These are phyloP conservation scores for Catalaphyllia jardinei DNA, from an alignment of 64 coral and sea anemone genomes.

Conservation along the genomic window DNA sequence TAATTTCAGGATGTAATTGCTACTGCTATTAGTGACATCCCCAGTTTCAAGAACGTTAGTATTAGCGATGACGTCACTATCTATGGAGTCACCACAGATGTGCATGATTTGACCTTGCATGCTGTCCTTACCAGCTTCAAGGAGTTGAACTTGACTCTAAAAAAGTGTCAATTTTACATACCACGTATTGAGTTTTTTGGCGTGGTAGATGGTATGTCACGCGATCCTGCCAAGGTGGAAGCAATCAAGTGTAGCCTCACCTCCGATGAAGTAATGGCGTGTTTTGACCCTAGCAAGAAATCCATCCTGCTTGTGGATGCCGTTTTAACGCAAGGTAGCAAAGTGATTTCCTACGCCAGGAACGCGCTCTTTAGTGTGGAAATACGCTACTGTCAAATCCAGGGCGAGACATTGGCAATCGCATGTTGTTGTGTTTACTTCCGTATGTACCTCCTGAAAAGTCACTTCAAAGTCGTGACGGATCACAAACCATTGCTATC, in stretches of 20 bases:
- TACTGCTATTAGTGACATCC: conserved; percentile 21
- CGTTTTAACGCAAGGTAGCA: conserved; percentile 34
- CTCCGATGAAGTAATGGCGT: conserved; percentile 38
- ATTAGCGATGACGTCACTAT: conserved; percentile 21
- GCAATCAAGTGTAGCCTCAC: conserved; percentile 46
- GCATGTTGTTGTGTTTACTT: conserved; percentile 41
- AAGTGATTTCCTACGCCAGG: conserved; percentile 55
- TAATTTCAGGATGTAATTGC: too few species aligned
- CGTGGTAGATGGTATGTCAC: conserved; percentile 20
- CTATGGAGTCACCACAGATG: conserved; percentile 26
- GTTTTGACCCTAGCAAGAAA: conserved; percentile 21
- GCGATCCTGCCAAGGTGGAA: conserved; percentile 16
- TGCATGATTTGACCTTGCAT: conserved; percentile 39
- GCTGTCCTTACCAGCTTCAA: conserved; percentile 35
- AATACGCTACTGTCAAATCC: conserved; percentile 45
- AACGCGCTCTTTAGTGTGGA: conserved; percentile 41
- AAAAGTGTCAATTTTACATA: conserved; percentile 51
- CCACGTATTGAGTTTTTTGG: conserved; percentile 59
- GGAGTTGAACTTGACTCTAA: conserved; percentile 32
- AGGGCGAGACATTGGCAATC: conserved; percentile 53
- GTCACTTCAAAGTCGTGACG: conserved; percentile 44
- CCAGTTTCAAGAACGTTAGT: conserved; percentile 49
- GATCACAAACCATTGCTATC: conserved; percentile 42
- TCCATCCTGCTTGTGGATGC: conserved; percentile 44
- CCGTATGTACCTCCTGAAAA: conserved; percentile 41